Percentiles rank a stretch among this genome's conserved stretches.
Evolutionary conservation across 1,140 invertebrate species (phyloP).

Genomic region (Anastrepha obliqua): DNA sequence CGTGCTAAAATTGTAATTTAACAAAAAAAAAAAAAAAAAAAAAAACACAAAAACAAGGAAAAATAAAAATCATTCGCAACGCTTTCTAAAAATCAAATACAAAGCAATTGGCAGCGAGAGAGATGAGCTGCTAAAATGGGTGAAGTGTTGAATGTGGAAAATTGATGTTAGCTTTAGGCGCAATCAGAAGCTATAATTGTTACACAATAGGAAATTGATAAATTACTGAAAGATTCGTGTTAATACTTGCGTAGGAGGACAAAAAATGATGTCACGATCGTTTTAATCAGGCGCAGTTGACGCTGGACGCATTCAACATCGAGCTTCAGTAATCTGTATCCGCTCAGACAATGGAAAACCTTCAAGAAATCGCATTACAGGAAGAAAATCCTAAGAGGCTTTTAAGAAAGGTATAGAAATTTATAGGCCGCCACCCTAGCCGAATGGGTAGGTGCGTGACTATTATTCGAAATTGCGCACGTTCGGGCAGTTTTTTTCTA

Average conservation of each 20-base stretch:
- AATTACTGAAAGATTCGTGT: background rate
- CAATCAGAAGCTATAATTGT: slow-evolving; percentile 12
- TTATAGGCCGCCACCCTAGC: too few species aligned
- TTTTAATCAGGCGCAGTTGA: too few species aligned
- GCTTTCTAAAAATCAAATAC: slow-evolving; percentile 46
- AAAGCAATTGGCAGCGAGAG: background rate
- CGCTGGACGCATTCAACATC: too few species aligned
- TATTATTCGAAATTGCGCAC: too few species aligned
- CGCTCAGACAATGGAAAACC: background rate
- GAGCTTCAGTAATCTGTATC: too few species aligned
- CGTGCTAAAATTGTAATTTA: slow-evolving; percentile 45
- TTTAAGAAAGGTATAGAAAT: too few species aligned
- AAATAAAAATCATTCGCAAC: background rate
- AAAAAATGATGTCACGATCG: background rate
- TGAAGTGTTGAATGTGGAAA: slow-evolving; percentile 40
- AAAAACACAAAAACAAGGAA: background rate
- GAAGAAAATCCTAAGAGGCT: too few species aligned
- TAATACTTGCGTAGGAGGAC: background rate
- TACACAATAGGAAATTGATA: slow-evolving; percentile 50
- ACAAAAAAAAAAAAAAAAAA: slow-evolving; percentile 1
- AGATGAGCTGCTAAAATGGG: background rate
- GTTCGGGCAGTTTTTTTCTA: too few species aligned
- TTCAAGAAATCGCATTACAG: too few species aligned
- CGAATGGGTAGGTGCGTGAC: too few species aligned
- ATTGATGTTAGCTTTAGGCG: slow-evolving; percentile 43